Percentiles rank a stretch among this genome's conserved stretches.
Evolutionary conservation across 2,797 vertebrate genomes (phyloP).

Genomic region (Spinus pinus): DNA sequence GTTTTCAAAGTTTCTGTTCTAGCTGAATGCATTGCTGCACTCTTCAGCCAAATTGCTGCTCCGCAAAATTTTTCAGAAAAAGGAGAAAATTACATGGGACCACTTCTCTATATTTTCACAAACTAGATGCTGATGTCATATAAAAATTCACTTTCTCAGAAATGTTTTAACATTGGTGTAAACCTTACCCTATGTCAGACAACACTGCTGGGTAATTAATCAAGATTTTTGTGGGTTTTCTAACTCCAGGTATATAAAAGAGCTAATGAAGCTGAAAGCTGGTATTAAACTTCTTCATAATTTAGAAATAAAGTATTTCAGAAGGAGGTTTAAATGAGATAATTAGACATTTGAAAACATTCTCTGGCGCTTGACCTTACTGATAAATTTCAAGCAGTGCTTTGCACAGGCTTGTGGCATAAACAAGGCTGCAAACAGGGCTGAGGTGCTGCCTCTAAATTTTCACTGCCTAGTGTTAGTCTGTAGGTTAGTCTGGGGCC

Average conservation of each 20-base stretch:
- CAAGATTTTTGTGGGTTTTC: background rate
- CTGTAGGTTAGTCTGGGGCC: background rate
- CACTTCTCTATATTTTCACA: background rate
- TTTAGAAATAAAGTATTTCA: slow-evolving; percentile 35
- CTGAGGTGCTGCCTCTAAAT: background rate
- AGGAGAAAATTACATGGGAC: background rate
- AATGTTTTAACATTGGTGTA: background rate
- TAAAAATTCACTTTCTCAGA: background rate
- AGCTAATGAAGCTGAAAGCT: slow-evolving; percentile 58
- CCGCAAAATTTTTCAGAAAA: background rate
- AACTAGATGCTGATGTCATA: background rate
- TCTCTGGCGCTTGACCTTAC: background rate
- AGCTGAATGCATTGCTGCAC: background rate
- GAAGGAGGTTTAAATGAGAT: slow-evolving; percentile 29
- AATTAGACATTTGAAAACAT: slow-evolving; percentile 21
- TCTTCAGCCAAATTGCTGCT: background rate
- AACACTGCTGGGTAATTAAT: background rate
- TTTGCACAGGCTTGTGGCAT: background rate
- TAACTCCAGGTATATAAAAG: background rate
- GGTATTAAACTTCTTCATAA: slow-evolving; percentile 60
- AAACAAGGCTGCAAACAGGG: background rate
- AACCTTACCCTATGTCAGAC: background rate
- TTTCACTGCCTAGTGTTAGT: background rate
- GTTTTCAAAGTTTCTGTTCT: background rate
- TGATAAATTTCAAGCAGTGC: background rate